Conservation (phyloP, 2,888 invertebrate genomes). For the Lasioglossum pauxillum region DNA sequence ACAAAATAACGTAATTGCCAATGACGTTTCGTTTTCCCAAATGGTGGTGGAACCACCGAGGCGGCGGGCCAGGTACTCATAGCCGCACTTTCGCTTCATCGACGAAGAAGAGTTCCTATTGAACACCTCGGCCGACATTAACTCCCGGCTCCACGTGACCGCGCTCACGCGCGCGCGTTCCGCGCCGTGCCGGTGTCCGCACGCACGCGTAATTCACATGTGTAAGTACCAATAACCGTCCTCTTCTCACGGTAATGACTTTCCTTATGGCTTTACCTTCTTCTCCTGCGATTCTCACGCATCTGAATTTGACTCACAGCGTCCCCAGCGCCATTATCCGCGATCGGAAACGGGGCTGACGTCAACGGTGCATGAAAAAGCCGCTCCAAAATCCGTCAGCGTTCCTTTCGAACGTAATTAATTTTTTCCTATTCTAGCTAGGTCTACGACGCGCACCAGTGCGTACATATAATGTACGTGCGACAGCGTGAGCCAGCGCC, state of each 20-base stretch:
- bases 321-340: not conserved
- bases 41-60: not conserved
- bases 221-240: slow-evolving; percentile 21
- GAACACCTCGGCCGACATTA: slow-evolving; percentile 23
- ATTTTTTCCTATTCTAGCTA: slow-evolving; percentile 3
- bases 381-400: not conserved
- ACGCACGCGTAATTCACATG: slow-evolving; percentile 10
- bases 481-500: slow-evolving; percentile 22
- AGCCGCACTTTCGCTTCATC: not conserved
- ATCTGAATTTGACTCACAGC: slow-evolving; percentile 24
- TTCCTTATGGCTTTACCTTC: slow-evolving; percentile 26
- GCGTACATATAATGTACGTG: not conserved
- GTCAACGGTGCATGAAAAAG: not conserved
- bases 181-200: not conserved
- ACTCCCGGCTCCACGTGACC: slow-evolving; percentile 32
- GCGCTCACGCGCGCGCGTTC: slow-evolving; percentile 20
- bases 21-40: not conserved
- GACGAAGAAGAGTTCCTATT: not conserved
- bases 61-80: not conserved
- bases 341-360: not conserved
- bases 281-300: slow-evolving; percentile 57
- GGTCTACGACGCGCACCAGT: not conserved
- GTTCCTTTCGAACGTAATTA: not conserved
- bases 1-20: not conserved
- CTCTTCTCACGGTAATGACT: slow-evolving; percentile 50